These are phyloP conservation scores for Atta texana DNA, from an alignment of 1,140 invertebrate genomes.

Conservation along the genomic window DNA sequence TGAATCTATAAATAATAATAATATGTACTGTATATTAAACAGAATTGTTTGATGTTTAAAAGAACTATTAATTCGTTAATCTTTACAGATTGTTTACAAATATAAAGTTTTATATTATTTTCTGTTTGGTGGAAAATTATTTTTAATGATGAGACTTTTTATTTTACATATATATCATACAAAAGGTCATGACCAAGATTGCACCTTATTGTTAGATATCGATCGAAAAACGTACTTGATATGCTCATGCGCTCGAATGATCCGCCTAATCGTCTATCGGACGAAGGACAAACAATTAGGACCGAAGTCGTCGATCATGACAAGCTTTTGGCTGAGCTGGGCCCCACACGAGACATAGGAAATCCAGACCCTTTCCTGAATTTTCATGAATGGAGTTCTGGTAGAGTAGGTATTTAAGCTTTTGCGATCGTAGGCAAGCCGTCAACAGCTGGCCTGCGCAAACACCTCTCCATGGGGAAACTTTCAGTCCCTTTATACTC, in stretches of 20 bases:
- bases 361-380: conserved; percentile 59
- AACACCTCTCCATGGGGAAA: conserved; percentile 72
- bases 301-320: conserved; percentile 61
- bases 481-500: conserved; percentile 73
- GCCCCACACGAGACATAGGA: conserved; percentile 25
- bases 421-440: conserved; percentile 70
- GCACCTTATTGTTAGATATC: conserved; percentile 28
- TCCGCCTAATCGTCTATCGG: conserved; percentile 58
- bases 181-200: conserved; percentile 3
- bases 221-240: conserved; percentile 38
- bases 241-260: conserved; percentile 35
- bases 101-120: background rate
- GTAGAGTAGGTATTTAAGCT: conserved; percentile 69
- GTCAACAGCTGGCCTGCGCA: conserved; percentile 75
- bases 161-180: background rate
- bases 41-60: background rate
- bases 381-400: conserved; percentile 63
- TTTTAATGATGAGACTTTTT: background rate
- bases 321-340: conserved; percentile 52
- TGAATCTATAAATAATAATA: background rate
- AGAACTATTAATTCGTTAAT: background rate
- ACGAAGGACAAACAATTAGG: conserved; percentile 61
- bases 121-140: background rate
- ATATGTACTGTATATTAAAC: background rate
- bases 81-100: background rate